Evolutionary conservation across 2,113 vertebrate genomes (phyloP), one percentile per base, ranked within the genome.

Genomic region (Serinus canaria): DNA sequence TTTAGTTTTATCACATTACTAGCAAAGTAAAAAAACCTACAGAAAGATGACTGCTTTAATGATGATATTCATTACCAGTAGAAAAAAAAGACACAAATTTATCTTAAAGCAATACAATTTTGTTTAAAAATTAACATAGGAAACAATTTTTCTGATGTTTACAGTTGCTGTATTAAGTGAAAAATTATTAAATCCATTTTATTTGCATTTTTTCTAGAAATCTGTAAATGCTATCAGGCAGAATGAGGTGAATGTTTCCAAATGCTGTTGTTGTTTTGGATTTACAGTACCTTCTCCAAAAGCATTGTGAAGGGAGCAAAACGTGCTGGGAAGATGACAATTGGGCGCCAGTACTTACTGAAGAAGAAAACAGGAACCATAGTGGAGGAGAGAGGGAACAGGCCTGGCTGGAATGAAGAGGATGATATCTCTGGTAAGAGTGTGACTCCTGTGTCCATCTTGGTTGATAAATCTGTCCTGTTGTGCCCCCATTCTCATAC

Each of bases 251-350:
- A 53, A 43, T 49, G 35, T 85, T 94, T 70, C 55, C 43, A 89
- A 83, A 28, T 76, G 24, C 25, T 91, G 69, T n/a, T 92, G 4
- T 96, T 70, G 25, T 12, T 83, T 8, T 97, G 52, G 90, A 85
- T 95, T 90, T 95, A 2, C 80, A 99, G 99, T 92, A 99, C 99
- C 4, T 98, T 99, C 88, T 99, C 99, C 70, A 99, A 99, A 97
- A 99, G 98, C 64, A 98, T 99, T 84, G 99, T 99, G 76, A 99
- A 99, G 97, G 99, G 99, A 94, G 99, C 99, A n/a, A 99, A 99
- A 96, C 98, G 97, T 87, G 99, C 99, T 37, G 99, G 99, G 47
- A 99, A 99, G 97, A 99, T 99, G 98, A 99, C 99, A 64, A 99
- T 99, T 97, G 99, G 99, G 30, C 98, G 99, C 39, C 99, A 99